Base-by-base conservation (phyloP, 2,797 vertebrate species). In the Smutsia gigantea region DNA sequence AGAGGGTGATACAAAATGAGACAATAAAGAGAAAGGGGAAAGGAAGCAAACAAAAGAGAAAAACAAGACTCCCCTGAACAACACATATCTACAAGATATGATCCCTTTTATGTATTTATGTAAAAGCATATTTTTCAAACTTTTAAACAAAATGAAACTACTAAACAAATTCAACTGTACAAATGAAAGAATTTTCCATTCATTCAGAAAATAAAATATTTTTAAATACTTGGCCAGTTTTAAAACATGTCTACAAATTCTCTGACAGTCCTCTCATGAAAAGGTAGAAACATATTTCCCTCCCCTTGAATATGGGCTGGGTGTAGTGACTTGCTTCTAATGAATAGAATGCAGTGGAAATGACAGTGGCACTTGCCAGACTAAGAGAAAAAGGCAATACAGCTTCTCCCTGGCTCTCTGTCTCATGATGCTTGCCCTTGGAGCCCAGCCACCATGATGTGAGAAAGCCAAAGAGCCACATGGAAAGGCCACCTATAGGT, bases 131-230 rank as follows among this genome's bases (percentile, higher is more conserved):
- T 46, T 46, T 46, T 46, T 46, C 46, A 49, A 84, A 46, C 29
- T 77, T 94, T 93, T 53, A 72, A 96, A 86, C 31, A 78, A 87
- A 86, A 90, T 72, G 17, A 91, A 87, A 68, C 12, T 69, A 79
- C 6, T 85, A 59, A 84, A 90, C 71, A 83, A 85, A 78, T 64
- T 53, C 64, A 90, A 90, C 27, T 51, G 11, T 11, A 87, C 6
- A 29, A 78, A 72, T 78, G 21, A 79, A 82, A 90, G 27, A 5
- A 74, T 55, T 51, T 83, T 87, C 77, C 71, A 79, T 39, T 90
- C 34, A 81, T 57, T 85, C 57, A 84, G 27, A 82, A 88, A 90
- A 84, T 27, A 79, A 88, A 90, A 71, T 18, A 39, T 59, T 81
- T 81, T 46, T 21, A 92, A 83, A 71, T 37, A 87, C 14, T 42